Evolutionary conservation across 1,140 invertebrate genomes (phyloP), one percentile per base, ranked within the genome.

Genomic region (Tetragonula clypearis): DNA sequence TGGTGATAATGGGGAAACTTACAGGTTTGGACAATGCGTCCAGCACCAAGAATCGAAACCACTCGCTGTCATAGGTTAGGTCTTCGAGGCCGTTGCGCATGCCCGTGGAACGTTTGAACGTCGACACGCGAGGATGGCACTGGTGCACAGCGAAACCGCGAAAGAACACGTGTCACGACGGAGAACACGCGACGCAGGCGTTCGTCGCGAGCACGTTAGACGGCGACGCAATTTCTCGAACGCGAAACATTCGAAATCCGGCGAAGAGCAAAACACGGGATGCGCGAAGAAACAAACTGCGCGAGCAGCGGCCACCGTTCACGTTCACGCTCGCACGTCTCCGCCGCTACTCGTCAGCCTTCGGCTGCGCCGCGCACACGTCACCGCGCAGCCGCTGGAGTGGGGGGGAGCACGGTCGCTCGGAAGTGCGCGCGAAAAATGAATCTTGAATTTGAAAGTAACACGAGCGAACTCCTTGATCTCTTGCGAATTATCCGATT

Each of bases 61-160:
- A 49, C 23, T 58, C 41, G 15, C 41, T 74, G n/a, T n/a, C 62
- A 55, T 58, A 69, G 17, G 76, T 62, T 55, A 86, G 55, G 35
- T 49, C 62, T 68, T 86, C 72, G 53, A 82, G 41, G 3, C 26
- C 72, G 53, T 41, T 79, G 87, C 87, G 83, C 87, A 88, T 88
- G 87, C 23, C 65, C 73, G 76, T 68, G 26, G 55, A 78, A 79
- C 58, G n/a, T 62, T 56, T 56, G 60, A 82, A 69, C 65, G 82
- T 58, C 17, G 68, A 53, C 69, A 60, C 35, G 12, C 41, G 74
- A 35, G 41, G 53, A n/a, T 66, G 53, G 1, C 74, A 75, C 75
- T 21, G 14, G 65, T 41, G 11, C 41, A 49, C 6, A 60, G 65
- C 26, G 62, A 62, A 68, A 74, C 71, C 41, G 55, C 30, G 56